Base-by-base conservation (phyloP, 2,797 vertebrate genomes). In the Philypnodon macrostomus region DNA sequence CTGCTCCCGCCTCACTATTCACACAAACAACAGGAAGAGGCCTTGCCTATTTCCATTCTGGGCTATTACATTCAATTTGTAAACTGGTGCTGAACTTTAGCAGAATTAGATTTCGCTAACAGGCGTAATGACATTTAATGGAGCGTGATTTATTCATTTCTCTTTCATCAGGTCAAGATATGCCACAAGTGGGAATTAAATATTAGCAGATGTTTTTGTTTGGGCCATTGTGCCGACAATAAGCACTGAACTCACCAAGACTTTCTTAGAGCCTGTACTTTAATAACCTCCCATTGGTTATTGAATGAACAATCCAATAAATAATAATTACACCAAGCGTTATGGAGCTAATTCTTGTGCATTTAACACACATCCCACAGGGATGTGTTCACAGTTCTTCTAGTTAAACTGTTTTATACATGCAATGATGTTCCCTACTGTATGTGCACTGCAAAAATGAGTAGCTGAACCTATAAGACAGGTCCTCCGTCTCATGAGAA, bases 11-110 rank as follows among this genome's bases (percentile, higher is more conserved):
- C n/a, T n/a, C n/a, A n/a, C n/a, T n/a, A 63, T 44, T 58, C 55
- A 55, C 39, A 73, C 62, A 73, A 80, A 85, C 75, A 81, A 50
- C 69, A 41, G n/a, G n/a, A n/a, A n/a, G n/a, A 50, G 58, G 57
- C 63, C 42, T 34, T 52, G 48, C 13, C 65, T 71, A 80, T 86
- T 87, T 85, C 77, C 75, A 87, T 84, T 80, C 65, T 73, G 81
- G 70, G 84, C 75, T 83, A 82, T 88, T 85, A 77, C 63, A 70
- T 82, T 82, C 77, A 84, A 85, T 88, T 87, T 86, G 83, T 82
- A 85, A 83, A 85, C 75, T 60, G 18, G 52, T 31, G 31, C 68
- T 85, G 76, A 87, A 85, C 81, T 86, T 88, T 83, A 67, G 79
- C 74, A 73, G 71, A 81, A 88, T 88, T 84, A 84, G 74, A 78